Evolutionary conservation across 1,140 invertebrate genomes (phyloP), one percentile per base, ranked within the genome.

Genomic region (Aethina tumida): DNA sequence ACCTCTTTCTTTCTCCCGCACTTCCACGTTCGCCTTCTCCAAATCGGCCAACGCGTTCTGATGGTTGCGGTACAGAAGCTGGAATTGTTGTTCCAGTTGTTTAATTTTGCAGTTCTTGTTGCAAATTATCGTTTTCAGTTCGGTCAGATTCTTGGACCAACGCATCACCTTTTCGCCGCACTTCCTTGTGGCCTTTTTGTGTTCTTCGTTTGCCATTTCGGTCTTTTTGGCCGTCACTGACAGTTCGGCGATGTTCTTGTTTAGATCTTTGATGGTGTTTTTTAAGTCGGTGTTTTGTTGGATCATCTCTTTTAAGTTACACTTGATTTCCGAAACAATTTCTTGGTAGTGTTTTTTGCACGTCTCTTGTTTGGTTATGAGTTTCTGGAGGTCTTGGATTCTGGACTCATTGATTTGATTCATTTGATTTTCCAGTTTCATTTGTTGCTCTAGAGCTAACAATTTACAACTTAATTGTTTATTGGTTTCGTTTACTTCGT

Each of bases 351-450:
- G 37, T 10, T 16, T 44, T 20, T 50, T 19, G 38, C 50, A 43
- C 1, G 44, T 33, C 21, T 52, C 47, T 36, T 50, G 52, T 17
- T 48, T 39, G 9, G 31, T 28, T 2, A 55, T 34, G 10, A 50
- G 21, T 16, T 38, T 25, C 20, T 50, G 47, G 4, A 55, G 30
- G 43, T 55, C 47, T 21, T 32, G 39, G 6, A 55, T 55, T 37
- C 42, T 55, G 3, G 45, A 32, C 28, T 52, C 52, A 17, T 54
- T 40, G 0, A 54, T 12, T 24, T 47, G 45, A 27, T 50, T 52
- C 35, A 43, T 48, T 34, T 52, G 45, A 19, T 43, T 50, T 21
- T 52, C 52, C 2, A 46, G 38, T 1, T 47, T 33, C 5, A 40
- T 43, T 28, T 48, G 47, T 36, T 52, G 41, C 22, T 52, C 47